Evolutionary conservation across 1,140 invertebrate species (phyloP), one percentile per base, ranked within the genome.

Genomic region (Drosophila pseudoananassae): DNA sequence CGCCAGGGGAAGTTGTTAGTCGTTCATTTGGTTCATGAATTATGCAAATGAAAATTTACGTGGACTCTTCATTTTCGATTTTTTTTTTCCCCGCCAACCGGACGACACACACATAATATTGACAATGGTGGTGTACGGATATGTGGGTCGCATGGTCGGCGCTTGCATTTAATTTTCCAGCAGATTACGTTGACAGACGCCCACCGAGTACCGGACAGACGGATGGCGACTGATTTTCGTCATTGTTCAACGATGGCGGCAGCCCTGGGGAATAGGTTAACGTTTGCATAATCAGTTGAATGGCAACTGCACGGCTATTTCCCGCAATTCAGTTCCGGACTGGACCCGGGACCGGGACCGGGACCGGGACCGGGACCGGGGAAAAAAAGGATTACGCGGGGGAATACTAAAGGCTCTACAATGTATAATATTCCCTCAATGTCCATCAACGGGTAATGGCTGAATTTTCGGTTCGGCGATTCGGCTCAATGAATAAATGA

Each of bases 111-210:
- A 27, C 49, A 52, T 43, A 23, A 33, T 65, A 66, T 57, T 60
- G 66, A 54, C 61, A 57, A 50, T 60, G 66, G 51, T 66, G 79
- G 36, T 53, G 50, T 43, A 52, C 33, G 36, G 40, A 23, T 49
- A 15, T 63, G 51, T 40, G 63, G 43, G 14, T 46, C 27, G 15
- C 12, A 40, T 40, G 38, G 38, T 40, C 40, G 61, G 46, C 17
- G 55, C 51, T 80, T 70, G 74, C 55, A 85, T 87, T 87, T 71
- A 81, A 85, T 87, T 85, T 85, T 87, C 82, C 82, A 69, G 46
- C 74, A 57, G 52, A 78, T 75, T 87, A 72, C 64, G 36, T 33
- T 60, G 50, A 46, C 38, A 45, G 45, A 38, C 25, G 58, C 31
- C 31, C 17, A 36, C 33, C 33, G 10, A n/a, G 10, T n/a, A 10